A percentile compares a stretch with the other conserved stretches of the same genome.
phyloP scores from a whole-genome alignment of 2,113 vertebrate species.

The Ammospiza nelsoni region DNA sequence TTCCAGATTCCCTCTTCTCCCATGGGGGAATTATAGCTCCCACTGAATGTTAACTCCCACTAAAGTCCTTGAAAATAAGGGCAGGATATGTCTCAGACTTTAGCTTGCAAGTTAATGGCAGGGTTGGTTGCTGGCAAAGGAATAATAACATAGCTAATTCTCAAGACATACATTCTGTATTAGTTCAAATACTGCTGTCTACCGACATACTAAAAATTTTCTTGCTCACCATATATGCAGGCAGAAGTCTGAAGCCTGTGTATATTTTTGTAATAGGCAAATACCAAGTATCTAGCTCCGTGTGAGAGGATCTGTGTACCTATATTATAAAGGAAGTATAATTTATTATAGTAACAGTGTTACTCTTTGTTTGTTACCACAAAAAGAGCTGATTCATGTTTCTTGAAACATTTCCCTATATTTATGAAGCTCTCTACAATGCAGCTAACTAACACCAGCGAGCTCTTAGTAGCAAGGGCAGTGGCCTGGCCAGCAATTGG shows the following conservation, averaged over 20 bases:
- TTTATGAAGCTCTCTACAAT: not conserved
- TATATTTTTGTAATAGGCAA: not conserved
- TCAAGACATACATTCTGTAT: not conserved
- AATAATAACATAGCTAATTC: not conserved
- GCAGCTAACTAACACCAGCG: not conserved
- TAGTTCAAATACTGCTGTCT: not conserved
- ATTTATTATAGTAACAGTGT: not conserved
- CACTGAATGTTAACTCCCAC: constrained; percentile 1
- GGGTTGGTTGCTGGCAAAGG: not conserved
- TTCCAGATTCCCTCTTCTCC: not conserved
- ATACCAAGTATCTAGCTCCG: not conserved
- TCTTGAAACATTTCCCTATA: fast-evolving
- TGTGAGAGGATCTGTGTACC: fast-evolving
- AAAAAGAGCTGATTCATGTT: not conserved
- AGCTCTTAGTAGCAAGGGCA: fast-evolving
- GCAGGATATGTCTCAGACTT: not conserved
- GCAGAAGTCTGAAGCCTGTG: not conserved
- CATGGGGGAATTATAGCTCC: not conserved
- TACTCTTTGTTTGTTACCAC: not conserved
- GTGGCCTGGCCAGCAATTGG: not conserved
- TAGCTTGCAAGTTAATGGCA: not conserved
- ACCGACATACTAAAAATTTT: not conserved
- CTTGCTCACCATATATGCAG: not conserved
- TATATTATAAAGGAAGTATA: not conserved
- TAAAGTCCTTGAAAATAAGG: not conserved